Conservation (phyloP, 2,113 vertebrate species). For the cat (Felis catus) region F.catus_Fca126_mat1.0 CM031427.1:30871001-30871500, state of each 20-base stretch:
- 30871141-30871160: not conserved
- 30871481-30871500: conserved; percentile 60
- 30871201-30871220: not conserved
- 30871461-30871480: conserved; percentile 48
- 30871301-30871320: not conserved
- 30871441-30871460: conserved; percentile 52
- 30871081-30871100: accelerated
- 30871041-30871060: not conserved
- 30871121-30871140: not conserved
- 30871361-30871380: not conserved
- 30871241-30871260: not conserved
- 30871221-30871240: not conserved
- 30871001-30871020: not conserved
- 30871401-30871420: conserved; percentile 43
- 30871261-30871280: accelerated
- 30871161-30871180: not conserved
- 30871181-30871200: not conserved
- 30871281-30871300: not conserved
- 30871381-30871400: not conserved
- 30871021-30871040: not conserved
- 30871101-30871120: not conserved
- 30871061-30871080: not conserved
- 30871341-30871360: not conserved
- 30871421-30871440: conserved; percentile 60
- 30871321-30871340: not conserved